Evolutionary conservation across 2,888 invertebrate genomes (phyloP), one percentile per base, ranked within the genome.

Genomic region (Isoperla grammatica): DNA sequence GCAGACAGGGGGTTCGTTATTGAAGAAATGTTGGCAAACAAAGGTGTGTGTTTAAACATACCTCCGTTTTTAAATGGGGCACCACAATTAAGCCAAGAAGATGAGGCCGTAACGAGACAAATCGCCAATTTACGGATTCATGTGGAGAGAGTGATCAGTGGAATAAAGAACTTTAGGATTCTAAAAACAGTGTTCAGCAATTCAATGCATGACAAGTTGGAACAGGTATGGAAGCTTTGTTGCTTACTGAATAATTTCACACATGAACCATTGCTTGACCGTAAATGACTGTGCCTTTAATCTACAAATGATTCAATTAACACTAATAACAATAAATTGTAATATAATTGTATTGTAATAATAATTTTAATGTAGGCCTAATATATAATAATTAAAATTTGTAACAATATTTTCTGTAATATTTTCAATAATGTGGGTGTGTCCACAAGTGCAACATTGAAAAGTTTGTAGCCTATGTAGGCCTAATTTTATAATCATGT

Each of bases 1-100:
- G 66, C 65, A 9, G 67, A 66, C 57, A 60, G 65, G 35, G 67
- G 66, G 2, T 67, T 68, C 35, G 61, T 60, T 13, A 60, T 67
- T 40, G 56, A 37, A 12, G 65, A 66, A 50, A 50, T 59, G 48
- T 58, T 64, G 53, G 60, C 56, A 37, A 40, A 59, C 20, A 43
- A 39, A 43, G 42, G 54, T 39, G 60, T 61, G 19, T 39, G 45
- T 3, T 17, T 64, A 15, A 43, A 54, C 15, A 63, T 59, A 13
- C 66, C 66, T n/a, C 61, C 64, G 17, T 66, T 61, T 63, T n/a
- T 50, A 8, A 20, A 13, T 12, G 49, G 49, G 4, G 1, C 8
- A 13, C 13, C n/a, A 23, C 49, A 50, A 11, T n/a, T 50, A 15
- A 50, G 29, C 35, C 1, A n/a, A 4, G 35, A 13, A 2, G 49